Evolutionary conservation across 2,888 invertebrate genomes (phyloP).

Genomic region (Gandaritis pyraliata): DNA sequence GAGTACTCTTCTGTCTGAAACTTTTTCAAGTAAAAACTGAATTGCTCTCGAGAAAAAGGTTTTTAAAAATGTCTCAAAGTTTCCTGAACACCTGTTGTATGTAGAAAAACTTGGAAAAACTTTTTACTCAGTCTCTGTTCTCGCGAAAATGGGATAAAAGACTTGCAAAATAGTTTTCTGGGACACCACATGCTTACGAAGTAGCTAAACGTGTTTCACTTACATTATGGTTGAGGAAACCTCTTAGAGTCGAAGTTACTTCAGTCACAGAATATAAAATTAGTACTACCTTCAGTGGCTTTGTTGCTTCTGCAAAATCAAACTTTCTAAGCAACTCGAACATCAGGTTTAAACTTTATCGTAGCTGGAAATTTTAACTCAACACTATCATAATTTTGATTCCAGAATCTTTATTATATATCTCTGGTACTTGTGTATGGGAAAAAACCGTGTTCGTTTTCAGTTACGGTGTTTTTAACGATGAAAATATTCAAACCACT

Average conservation of each 20-base stretch:
- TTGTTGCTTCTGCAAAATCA: slow-evolving; percentile 42
- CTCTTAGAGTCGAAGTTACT: slow-evolving; percentile 50
- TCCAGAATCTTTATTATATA: too few relatives aligned
- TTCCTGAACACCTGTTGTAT: slow-evolving; percentile 79
- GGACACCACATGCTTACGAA: slow-evolving; percentile 76
- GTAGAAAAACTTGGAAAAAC: slow-evolving; percentile 69
- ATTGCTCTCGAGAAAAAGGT: slow-evolving; percentile 38
- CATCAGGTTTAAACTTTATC: neutral
- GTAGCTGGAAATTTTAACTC: neutral
- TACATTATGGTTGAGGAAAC: slow-evolving; percentile 58
- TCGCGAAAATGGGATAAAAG: slow-evolving; percentile 79
- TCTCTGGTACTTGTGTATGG: neutral
- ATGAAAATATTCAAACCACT: slow-evolving; percentile 13
- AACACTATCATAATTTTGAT: too few relatives aligned
- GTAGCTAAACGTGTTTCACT: slow-evolving; percentile 63
- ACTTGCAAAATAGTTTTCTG: slow-evolving; percentile 80
- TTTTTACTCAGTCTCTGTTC: slow-evolving; percentile 70
- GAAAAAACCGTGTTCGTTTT: neutral
- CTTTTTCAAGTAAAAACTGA: slow-evolving; percentile 7
- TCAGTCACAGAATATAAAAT: slow-evolving; percentile 21
- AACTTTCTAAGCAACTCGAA: slow-evolving; percentile 26
- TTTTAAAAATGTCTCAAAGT: slow-evolving; percentile 61
- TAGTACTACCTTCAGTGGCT: slow-evolving; percentile 25
- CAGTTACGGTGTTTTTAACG: slow-evolving; percentile 5
- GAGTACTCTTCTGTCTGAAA: slow-evolving; percentile 3